Evolutionary conservation across 2,888 invertebrate species (phyloP).

Genomic region (Hemithea aestivaria): DNA sequence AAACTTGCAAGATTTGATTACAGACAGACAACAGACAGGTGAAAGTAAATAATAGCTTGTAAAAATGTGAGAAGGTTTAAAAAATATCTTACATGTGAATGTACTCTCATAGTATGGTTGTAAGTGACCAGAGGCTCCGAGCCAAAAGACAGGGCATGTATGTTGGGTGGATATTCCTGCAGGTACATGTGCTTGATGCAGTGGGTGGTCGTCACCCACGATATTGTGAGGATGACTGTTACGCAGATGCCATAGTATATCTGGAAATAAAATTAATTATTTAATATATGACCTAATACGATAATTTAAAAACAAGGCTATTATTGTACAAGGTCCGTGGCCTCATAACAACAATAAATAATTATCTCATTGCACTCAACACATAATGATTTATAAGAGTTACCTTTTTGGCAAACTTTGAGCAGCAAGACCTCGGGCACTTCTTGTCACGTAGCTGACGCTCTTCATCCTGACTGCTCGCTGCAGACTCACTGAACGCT

Average conservation of each 20-base stretch:
- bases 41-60: no score
- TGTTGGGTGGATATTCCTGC: conserved; percentile 58
- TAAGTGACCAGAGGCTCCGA: conserved; percentile 53
- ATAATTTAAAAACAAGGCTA: no score
- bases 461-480: conserved; percentile 82
- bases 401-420: conserved; percentile 90
- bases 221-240: conserved; percentile 90
- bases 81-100: conserved; percentile 49
- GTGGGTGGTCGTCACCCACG: conserved; percentile 96
- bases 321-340: no score
- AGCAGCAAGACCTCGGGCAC: conserved; percentile 88
- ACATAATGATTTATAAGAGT: background rate
- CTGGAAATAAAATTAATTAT: conserved; percentile 77
- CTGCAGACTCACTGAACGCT: conserved; percentile 73
- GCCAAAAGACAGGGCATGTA: conserved; percentile 63
- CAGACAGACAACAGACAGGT: no score
- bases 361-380: no score
- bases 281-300: no score
- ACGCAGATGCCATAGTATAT: conserved; percentile 94
- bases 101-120: conserved; percentile 53
- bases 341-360: no score
- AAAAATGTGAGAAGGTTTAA: no score
- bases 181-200: conserved; percentile 92
- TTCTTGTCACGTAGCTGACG: conserved; percentile 66
- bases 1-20: no score